phyloP scores from a whole-genome alignment of 2,113 vertebrate genomes.

The Cottus gobio region DNA sequence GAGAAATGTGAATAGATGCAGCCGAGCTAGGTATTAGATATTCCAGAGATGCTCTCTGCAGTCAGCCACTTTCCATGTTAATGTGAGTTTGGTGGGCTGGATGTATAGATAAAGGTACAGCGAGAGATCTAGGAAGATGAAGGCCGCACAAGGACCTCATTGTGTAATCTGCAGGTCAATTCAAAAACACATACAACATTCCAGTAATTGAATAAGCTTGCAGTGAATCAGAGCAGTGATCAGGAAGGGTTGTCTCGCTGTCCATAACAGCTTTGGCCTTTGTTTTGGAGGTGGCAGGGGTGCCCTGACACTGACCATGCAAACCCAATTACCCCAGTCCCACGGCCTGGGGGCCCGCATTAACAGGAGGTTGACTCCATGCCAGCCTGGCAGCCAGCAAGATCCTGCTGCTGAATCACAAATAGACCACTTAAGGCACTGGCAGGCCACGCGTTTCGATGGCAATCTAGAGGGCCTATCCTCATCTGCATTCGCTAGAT shows the following conservation, averaged over 20 bases:
- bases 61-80: constrained; percentile 48
- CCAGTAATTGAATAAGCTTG: constrained; percentile 76
- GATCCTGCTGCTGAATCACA: constrained; percentile 81
- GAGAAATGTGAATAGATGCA: constrained; percentile 66
- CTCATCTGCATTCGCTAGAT: constrained; percentile 66
- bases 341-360: constrained; percentile 72
- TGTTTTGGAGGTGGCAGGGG: constrained; percentile 75
- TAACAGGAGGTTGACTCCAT: constrained; percentile 78
- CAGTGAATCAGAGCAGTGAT: constrained; percentile 75
- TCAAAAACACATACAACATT: constrained; percentile 51
- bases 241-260: constrained; percentile 64
- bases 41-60: constrained; percentile 62
- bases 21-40: constrained; percentile 59
- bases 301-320: constrained; percentile 81
- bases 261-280: constrained; percentile 79
- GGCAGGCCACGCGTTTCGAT: constrained; percentile 68
- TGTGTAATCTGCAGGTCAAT: constrained; percentile 70
- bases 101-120: background rate
- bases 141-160: constrained; percentile 52
- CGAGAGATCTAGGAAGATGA: constrained; percentile 21
- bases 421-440: constrained; percentile 80
- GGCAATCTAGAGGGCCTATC: constrained; percentile 71
- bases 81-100: constrained; percentile 15
- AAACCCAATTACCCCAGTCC: constrained; percentile 83
- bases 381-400: constrained; percentile 77